Evolutionary conservation across 1,140 invertebrate genomes (phyloP), one percentile per base, ranked within the genome.

Genomic region (Euura saliciscinereae): DNA sequence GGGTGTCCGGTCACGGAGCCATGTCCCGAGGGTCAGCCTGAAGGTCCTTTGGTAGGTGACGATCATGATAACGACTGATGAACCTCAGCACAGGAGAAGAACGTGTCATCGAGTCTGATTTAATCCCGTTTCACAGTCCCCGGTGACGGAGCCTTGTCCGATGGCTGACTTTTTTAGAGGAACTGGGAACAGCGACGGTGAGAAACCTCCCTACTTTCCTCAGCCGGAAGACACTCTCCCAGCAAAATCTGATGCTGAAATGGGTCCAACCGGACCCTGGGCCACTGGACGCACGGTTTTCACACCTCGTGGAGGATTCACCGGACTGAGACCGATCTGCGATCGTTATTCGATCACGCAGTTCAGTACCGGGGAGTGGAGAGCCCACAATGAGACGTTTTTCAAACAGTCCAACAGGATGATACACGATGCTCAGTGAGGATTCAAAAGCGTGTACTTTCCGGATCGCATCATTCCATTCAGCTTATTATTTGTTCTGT

Each of bases 331-430:
- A 75, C 93, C 93, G 0, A 88, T 91, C 0, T 92, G 92, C 1
- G 92, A 94, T 84, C 92, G 91, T 79, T 94, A 94, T 80, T 92
- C 93, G 1, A 89, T 94, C 28, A 92, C 93, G 8, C 87, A 90
- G 72, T 93, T 89, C 78, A 93, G 92, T 71, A 86, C 91, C 1
- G 89, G 87, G 0, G 92, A 94, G 84, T 94, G 93, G 93, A 86
- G 91, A 45, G 82, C 88, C 68, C 90, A 91, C 65, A 93, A 93
- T 78, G 85, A 90, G 76, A 80, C 89, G 44, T 88, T 91, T 4
- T 84, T 93, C 7, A 87, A 91, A 72, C 79, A 85, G 42, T 82
- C 87, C 3, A 83, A 80, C 28, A 85, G 65, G 8, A 75, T 28
- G n/a, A 78, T 78, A 68, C 46, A 68, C 44, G 68, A 75, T 8